phyloP scores from a whole-genome alignment of 2,888 invertebrate genomes.

The Aphodius sticticus region DNA sequence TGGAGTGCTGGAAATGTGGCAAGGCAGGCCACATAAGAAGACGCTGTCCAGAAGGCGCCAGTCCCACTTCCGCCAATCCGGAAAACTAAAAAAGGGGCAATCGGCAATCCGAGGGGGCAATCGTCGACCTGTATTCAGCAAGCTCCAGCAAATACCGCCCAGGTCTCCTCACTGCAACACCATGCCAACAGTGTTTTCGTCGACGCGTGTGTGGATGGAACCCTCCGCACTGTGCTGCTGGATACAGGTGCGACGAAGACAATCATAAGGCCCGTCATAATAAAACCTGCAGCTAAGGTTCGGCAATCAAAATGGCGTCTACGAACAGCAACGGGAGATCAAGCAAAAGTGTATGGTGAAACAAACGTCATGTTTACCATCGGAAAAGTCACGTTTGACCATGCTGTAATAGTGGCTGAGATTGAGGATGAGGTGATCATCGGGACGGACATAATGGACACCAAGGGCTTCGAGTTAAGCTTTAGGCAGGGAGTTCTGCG shows the following conservation, averaged over 20 bases:
- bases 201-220: no score
- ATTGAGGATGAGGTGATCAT: neutral
- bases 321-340: constrained; percentile 1
- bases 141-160: neutral
- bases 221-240: neutral
- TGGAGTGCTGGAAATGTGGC: no score
- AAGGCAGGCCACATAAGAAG: no score
- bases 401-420: neutral
- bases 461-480: neutral
- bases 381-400: no score
- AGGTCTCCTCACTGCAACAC: neutral
- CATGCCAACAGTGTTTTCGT: neutral
- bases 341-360: neutral
- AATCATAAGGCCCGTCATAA: neutral
- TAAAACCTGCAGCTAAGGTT: neutral
- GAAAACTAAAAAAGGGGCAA: no score
- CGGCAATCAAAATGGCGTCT: constrained; percentile 6
- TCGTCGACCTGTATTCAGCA: neutral
- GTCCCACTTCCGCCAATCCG: no score
- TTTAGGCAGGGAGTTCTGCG: neutral
- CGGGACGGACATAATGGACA: constrained; percentile 8
- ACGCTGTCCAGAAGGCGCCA: no score
- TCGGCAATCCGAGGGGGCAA: no score
- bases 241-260: constrained; percentile 18
- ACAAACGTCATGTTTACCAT: neutral